phyloP scores from a whole-genome alignment of 2,113 vertebrate species.

The Mohoua ochrocephala region DNA sequence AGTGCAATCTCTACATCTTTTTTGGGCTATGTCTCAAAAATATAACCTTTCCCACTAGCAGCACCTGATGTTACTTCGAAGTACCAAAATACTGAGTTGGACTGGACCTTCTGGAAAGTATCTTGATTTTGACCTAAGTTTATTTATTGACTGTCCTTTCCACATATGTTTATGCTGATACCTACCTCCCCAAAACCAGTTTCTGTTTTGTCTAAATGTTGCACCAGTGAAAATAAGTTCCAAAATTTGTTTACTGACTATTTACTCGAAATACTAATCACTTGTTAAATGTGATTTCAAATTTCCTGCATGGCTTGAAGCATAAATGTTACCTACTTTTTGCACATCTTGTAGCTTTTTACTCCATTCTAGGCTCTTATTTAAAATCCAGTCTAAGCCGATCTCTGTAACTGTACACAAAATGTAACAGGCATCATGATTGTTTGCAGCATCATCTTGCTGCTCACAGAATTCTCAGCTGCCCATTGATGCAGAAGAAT shows the following conservation, averaged over 20 bases:
- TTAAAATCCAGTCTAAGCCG: neutral
- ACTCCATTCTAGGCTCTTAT: neutral
- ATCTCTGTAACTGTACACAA: neutral
- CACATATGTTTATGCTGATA: neutral
- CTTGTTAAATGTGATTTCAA: neutral
- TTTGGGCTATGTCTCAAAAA: neutral
- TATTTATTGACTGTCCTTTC: neutral
- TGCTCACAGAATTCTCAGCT: neutral
- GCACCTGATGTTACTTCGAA: neutral
- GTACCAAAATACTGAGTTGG: neutral
- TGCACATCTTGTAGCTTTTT: neutral
- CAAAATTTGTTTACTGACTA: neutral
- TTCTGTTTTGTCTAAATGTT: neutral
- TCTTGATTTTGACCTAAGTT: neutral
- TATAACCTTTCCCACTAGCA: neutral
- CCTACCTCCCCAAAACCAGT: neutral
- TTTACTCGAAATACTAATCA: neutral
- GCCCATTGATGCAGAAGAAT: neutral
- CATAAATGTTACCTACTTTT: neutral
- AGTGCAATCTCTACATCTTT: neutral
- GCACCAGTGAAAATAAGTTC: neutral
- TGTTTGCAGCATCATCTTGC: neutral
- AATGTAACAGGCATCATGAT: fast-evolving
- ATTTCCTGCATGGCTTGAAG: neutral
- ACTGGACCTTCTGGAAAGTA: neutral